A percentile compares a stretch with the other conserved stretches of the same genome.
Conservation (phyloP, 2,113 vertebrate genomes). For the Cololabis saira region DNA sequence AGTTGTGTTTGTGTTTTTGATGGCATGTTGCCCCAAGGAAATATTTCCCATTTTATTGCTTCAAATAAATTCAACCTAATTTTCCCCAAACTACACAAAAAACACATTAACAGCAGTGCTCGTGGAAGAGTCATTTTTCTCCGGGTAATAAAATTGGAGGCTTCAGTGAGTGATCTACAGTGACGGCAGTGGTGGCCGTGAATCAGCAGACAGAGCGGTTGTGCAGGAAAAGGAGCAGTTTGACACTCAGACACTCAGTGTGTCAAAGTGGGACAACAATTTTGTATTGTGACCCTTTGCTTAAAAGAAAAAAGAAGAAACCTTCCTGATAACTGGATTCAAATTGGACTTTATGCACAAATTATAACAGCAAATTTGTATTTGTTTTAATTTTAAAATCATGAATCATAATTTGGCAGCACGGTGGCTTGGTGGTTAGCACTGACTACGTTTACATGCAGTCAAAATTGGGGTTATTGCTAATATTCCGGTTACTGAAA, state of each 20-base stretch:
- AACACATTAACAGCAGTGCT: constrained; percentile 51
- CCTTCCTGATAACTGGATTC: too few species aligned
- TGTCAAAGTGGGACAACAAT: not conserved
- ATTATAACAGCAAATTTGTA: too few species aligned
- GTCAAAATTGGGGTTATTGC: too few species aligned
- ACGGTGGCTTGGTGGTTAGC: too few species aligned
- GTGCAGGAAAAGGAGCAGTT: too few species aligned
- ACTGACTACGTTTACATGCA: too few species aligned
- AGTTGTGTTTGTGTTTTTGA: constrained; percentile 79
- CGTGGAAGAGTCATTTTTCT: constrained; percentile 19
- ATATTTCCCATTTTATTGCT: constrained; percentile 76
- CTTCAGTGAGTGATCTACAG: constrained; percentile 37
- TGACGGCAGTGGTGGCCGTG: constrained; percentile 5
- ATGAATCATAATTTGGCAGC: too few species aligned
- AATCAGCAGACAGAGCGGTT: not conserved
- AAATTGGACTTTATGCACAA: too few species aligned
- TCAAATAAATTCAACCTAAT: constrained; percentile 77
- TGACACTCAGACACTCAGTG: not conserved
- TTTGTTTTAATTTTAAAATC: too few species aligned
- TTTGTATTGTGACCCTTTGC: too few species aligned
- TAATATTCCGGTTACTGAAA: too few species aligned
- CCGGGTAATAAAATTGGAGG: constrained; percentile 35
- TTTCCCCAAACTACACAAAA: constrained; percentile 69
- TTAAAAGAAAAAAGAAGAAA: too few species aligned
- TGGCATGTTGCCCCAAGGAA: constrained; percentile 70